A percentile compares a stretch with the other conserved stretches of the same genome.
These are phyloP conservation scores for Petromus typicus DNA, from an alignment of 2,113 vertebrate species.

Conservation along the genomic window DNA sequence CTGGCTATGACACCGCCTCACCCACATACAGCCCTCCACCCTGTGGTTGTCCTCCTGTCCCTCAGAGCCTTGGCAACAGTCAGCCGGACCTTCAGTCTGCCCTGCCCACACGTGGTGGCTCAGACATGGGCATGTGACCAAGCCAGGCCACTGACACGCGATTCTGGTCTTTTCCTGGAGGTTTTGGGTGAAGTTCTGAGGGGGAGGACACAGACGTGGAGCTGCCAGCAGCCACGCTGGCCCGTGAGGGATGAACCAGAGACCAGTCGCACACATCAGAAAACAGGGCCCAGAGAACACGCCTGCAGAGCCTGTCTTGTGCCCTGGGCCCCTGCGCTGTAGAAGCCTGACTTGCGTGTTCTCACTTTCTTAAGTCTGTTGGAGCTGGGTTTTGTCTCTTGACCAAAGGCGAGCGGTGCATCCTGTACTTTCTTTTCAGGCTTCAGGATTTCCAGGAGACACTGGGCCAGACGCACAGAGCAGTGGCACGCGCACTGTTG, in stretches of 20 bases:
- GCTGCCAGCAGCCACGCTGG: neutral
- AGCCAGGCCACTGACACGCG: too few relatives aligned
- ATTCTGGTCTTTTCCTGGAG: neutral
- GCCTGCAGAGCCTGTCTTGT: accelerated
- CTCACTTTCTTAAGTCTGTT: neutral
- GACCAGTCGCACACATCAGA: neutral
- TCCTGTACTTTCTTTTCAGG: neutral
- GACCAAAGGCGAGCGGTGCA: neutral
- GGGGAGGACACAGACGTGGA: neutral
- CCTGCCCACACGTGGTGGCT: neutral
- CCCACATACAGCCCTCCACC: too few relatives aligned
- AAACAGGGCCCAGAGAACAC: neutral
- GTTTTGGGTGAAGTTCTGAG: neutral
- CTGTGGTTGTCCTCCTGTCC: too few relatives aligned
- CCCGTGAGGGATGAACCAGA: neutral
- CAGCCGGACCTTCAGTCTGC: neutral
- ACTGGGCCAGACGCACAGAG: neutral
- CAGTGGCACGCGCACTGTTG: neutral
- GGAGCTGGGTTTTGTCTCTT: neutral
- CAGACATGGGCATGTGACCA: too few relatives aligned
- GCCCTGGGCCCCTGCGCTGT: neutral
- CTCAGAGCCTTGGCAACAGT: neutral
- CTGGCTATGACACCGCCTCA: accelerated
- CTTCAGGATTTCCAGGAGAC: neutral
- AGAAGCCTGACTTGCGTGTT: neutral